A percentile compares a stretch with the other conserved stretches of the same genome.
Conservation (phyloP, 2,113 vertebrate genomes). For the Nycticorax nycticorax region DNA sequence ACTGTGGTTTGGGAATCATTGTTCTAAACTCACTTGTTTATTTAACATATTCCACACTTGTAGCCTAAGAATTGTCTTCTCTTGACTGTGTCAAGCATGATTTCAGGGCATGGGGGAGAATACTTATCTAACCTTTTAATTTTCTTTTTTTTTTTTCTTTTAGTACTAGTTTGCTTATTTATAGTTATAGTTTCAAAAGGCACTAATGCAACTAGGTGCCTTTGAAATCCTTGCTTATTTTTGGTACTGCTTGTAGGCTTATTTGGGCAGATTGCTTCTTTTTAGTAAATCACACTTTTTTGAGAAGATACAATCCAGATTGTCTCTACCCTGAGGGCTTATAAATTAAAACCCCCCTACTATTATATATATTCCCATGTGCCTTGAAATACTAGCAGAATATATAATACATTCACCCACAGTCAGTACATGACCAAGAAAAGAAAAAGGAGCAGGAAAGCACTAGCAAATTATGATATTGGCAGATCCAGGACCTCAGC, state of each 20-base stretch:
- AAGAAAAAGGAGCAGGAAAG: constrained; percentile 12
- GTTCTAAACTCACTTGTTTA: neutral
- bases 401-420: constrained; percentile 20
- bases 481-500: neutral
- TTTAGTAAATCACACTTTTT: neutral
- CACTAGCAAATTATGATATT: constrained; percentile 5
- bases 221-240: neutral
- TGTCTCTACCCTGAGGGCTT: neutral
- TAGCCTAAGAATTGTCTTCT: neutral
- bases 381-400: constrained; percentile 28
- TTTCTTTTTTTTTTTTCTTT: neutral
- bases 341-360: neutral
- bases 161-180: neutral
- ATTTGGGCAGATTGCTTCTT: neutral
- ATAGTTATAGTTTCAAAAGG: neutral
- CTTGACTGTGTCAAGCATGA: neutral
- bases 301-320: neutral
- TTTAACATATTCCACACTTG: neutral
- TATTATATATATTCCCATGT: neutral
- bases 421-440: neutral
- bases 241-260: neutral
- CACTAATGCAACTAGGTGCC: neutral
- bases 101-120: neutral
- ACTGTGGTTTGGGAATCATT: neutral
- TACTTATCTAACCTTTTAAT: neutral